Base-by-base conservation (phyloP, 2,888 invertebrate genomes). In the Pachymerium ferrugineum region DNA sequence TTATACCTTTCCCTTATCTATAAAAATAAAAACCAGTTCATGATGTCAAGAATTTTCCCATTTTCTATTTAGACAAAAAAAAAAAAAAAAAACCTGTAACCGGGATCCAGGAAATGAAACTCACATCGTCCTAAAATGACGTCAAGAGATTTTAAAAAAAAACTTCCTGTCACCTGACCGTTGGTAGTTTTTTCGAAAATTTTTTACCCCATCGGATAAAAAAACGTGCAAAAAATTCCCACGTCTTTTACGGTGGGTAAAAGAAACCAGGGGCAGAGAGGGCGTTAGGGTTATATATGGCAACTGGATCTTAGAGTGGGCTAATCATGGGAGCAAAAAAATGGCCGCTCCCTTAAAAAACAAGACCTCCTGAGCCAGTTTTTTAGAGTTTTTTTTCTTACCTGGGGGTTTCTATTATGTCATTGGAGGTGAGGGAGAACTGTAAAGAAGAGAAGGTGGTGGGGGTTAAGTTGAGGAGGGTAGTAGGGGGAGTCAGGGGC, bases 281-380 rank as follows among this genome's bases (percentile, higher is more conserved):
- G 54, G 54, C 54, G 54, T 22, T 54, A 54, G 54, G 54, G 54
- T 54, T 54, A 54, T 54, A 54, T 54, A 54, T 54, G 54, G 54
- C 54, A 54, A 54, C 54, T 54, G 54, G 54, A 54, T 54, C 54
- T 25, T 6, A 54, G 54, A 54, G 54, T 54, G 54, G 54, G 54
- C 54, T 54, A 54, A 54, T 54, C 54, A 54, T 54, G 54, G 54
- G 54, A 54, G 54, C 54, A 47, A 47, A 47, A 47, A 54, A 54
- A 54, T 54, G 54, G 54, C 54, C 54, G 54, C 54, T 54, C 54
- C 54, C 54, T 54, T 54, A 54, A 54, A 54, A 54, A 54, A 54
- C 54, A 22, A 25, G 54, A 54, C 54, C 5, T n/a, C 38, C 38
- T 25, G 6, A 54, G 54, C 54, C 19, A 54, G 54, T 54, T 54